Percentiles rank a stretch among this genome's conserved stretches.
phyloP scores from a whole-genome alignment of 2,797 vertebrate species.

The Betta splendens region DNA sequence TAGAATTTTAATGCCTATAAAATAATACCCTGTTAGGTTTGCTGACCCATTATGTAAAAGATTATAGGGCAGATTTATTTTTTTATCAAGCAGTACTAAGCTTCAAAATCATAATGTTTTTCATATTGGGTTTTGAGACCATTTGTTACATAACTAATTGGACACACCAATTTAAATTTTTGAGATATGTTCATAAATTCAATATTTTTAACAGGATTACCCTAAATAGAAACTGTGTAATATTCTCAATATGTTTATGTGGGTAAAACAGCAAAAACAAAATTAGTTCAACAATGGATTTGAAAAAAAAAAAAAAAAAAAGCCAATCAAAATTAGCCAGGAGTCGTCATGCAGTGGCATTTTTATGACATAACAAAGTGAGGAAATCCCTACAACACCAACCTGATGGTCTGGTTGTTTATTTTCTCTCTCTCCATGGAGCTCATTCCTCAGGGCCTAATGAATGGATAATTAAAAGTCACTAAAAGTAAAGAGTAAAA shows the following conservation, averaged over 20 bases:
- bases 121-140: no score
- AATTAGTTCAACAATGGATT: not conserved
- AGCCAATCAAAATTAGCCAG: no score
- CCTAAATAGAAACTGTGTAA: no score
- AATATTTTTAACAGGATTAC: no score
- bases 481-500: not conserved
- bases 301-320: constrained; percentile 1
- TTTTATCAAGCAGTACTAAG: no score
- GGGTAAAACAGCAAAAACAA: not conserved
- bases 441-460: constrained; percentile 75
- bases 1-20: no score
- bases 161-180: no score
- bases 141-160: no score
- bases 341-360: not conserved
- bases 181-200: no score
- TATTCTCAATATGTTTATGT: no score
- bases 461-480: constrained; percentile 27
- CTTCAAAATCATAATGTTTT: no score
- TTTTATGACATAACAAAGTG: not conserved
- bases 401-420: constrained; percentile 85
- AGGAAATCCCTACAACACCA: constrained; percentile 28
- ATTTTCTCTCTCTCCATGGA: constrained; percentile 73
- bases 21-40: no score
- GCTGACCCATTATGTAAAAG: not conserved
- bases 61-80: not conserved